Percentiles rank a stretch among this genome's conserved stretches.
phyloP scores from a whole-genome alignment of 1,140 invertebrate species.

The Galendromus occidentalis region DNA sequence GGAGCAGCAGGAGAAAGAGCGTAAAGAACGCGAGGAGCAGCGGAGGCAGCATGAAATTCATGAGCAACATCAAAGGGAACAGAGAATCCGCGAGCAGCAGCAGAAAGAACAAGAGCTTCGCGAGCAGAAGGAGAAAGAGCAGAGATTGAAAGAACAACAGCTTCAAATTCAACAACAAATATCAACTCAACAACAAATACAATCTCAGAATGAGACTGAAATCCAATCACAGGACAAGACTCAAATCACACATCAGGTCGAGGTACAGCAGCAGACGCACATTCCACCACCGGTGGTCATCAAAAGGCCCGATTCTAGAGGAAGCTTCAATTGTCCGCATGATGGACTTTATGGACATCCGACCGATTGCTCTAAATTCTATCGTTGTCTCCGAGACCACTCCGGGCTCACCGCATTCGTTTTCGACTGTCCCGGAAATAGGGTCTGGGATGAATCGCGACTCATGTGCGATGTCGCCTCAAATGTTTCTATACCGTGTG shows the following conservation, averaged over 20 bases:
- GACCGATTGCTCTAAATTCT: constrained; percentile 52
- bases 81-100: no score
- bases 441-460: neutral
- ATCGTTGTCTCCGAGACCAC: constrained; percentile 37
- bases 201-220: no score
- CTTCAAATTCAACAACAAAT: no score
- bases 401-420: neutral
- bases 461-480: neutral
- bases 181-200: no score
- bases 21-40: neutral
- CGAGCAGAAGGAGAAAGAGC: no score
- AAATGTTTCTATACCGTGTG: neutral
- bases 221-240: no score
- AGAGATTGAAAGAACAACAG: no score
- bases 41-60: neutral
- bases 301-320: neutral
- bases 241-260: no score
- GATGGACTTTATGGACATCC: constrained; percentile 62
- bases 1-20: neutral
- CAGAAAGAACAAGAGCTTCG: no score
- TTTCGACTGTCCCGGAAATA: neutral
- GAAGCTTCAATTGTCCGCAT: constrained; percentile 45
- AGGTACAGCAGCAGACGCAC: no score
- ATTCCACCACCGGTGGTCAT: neutral
- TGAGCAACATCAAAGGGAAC: no score